Evolutionary conservation across 1,140 invertebrate species (phyloP).

Genomic region (Pogonus chalceus): DNA sequence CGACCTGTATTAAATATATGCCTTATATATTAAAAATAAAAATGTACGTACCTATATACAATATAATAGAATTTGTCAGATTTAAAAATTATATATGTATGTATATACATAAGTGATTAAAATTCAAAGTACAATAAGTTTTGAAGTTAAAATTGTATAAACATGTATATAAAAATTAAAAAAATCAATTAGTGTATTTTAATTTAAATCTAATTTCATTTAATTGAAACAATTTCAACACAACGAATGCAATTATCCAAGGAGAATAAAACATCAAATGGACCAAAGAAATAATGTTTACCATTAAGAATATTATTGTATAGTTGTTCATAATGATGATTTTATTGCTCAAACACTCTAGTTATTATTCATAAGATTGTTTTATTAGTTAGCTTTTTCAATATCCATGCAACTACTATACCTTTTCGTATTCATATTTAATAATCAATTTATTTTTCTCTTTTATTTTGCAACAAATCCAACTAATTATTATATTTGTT

Average conservation of each 20-base stretch:
- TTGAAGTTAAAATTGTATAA: too few species aligned
- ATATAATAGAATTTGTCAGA: too few species aligned
- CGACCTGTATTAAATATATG: too few species aligned
- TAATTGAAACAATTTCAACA: conserved; percentile 24
- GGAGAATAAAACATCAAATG: conserved; percentile 16
- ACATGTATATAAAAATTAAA: conserved; percentile 2
- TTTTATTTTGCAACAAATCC: too few species aligned
- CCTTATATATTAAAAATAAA: too few species aligned
- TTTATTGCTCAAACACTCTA: conserved; percentile 9
- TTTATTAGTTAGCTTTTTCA: conserved; percentile 17
- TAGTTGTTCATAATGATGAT: conserved; percentile 6
- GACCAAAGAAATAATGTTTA: neutral
- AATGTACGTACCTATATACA: too few species aligned
- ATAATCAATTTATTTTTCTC: conserved; percentile 21
- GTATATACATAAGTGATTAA: too few species aligned
- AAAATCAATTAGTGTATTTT: conserved; percentile 23
- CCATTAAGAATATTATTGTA: conserved; percentile 2
- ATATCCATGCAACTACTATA: conserved; percentile 14
- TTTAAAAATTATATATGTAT: too few species aligned
- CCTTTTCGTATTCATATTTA: conserved; percentile 18
- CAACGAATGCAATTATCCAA: conserved; percentile 20
- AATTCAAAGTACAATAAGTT: too few species aligned
- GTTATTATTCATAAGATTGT: conserved; percentile 17
- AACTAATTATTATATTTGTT: too few species aligned
- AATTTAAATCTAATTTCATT: conserved; percentile 24